Conservation (phyloP, 2,797 vertebrate species). For the Liparis tanakae region DNA sequence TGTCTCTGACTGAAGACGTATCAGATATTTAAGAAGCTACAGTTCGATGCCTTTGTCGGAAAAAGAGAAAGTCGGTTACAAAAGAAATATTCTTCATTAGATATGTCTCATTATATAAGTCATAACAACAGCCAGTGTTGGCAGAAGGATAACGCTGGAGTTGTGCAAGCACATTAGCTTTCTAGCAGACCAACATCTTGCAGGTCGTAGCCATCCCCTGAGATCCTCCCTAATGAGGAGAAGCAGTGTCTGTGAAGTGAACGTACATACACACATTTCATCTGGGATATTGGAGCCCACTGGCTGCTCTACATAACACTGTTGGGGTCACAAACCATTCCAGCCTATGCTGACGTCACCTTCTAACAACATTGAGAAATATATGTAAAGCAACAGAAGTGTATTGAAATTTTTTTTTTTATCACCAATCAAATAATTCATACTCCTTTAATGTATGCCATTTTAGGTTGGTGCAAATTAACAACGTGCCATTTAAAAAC, state of each 20-base stretch:
- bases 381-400: neutral
- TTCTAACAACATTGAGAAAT: neutral
- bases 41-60: neutral
- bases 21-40: neutral
- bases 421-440: neutral
- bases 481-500: slow-evolving; percentile 29
- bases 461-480: slow-evolving; percentile 26
- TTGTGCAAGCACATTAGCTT: neutral
- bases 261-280: neutral
- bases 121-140: neutral
- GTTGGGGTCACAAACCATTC: slow-evolving; percentile 17
- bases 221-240: neutral
- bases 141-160: neutral
- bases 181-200: neutral
- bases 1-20: neutral
- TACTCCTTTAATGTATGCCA: neutral
- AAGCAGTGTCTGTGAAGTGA: neutral
- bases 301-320: slow-evolving; percentile 8
- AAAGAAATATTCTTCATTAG: neutral
- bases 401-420: neutral
- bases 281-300: slow-evolving; percentile 5
- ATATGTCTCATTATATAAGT: neutral
- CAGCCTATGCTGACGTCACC: neutral
- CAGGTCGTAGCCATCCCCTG: neutral
- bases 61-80: neutral